Percentiles rank a stretch among this genome's conserved stretches.
These are phyloP conservation scores for Sthenelais limicola DNA, from an alignment of 2,888 invertebrate species.

Conservation along the genomic window DNA sequence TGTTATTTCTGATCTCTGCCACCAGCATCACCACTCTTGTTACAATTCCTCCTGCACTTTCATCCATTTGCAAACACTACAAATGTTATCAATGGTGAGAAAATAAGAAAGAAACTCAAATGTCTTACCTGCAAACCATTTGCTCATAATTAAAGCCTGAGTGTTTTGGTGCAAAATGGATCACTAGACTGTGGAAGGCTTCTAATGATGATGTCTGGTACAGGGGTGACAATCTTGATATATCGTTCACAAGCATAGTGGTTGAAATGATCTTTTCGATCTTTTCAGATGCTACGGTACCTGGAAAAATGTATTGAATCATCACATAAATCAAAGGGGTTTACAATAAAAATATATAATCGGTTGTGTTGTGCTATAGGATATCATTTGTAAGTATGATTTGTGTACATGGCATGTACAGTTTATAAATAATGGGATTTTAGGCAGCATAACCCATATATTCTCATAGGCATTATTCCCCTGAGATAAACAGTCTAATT, in stretches of 20 bases:
- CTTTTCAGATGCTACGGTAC: not conserved
- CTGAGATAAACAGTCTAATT: not conserved
- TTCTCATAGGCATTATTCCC: too few species aligned
- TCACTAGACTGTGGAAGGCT: constrained; percentile 6
- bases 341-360: too few species aligned
- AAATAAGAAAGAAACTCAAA: not conserved
- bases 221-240: not conserved
- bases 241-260: not conserved
- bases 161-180: constrained; percentile 5
- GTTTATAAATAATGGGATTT: not conserved
- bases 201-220: constrained; percentile 1
- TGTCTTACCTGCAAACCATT: constrained; percentile 1
- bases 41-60: too few species aligned
- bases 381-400: too few species aligned
- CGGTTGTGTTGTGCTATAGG: too few species aligned
- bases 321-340: too few species aligned
- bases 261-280: not conserved
- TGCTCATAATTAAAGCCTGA: not conserved
- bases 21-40: too few species aligned
- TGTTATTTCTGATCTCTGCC: too few species aligned
- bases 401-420: too few species aligned
- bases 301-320: too few species aligned
- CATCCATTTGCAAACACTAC: too few species aligned
- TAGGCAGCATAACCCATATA: too few species aligned
- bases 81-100: not conserved